Percentiles rank a stretch among this genome's conserved stretches.
Evolutionary conservation across 2,113 vertebrate genomes (phyloP).

Genomic region (Nyctibius bracteatus): DNA sequence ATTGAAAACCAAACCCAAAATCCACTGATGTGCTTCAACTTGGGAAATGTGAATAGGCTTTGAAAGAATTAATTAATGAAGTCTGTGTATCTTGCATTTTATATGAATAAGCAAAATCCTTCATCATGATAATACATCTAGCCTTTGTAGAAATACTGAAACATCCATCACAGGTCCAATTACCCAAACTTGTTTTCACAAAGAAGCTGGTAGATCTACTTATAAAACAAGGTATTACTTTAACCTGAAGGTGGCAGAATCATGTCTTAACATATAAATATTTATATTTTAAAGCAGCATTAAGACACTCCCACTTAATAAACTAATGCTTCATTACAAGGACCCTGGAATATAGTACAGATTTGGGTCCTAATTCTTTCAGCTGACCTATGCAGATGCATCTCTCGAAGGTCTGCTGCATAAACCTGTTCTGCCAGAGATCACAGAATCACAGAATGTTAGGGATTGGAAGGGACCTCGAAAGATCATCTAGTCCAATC

Average conservation of each 20-base stretch:
- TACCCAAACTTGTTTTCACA: background rate
- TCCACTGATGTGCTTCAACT: background rate
- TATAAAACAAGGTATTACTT: background rate
- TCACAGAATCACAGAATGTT: too few species aligned
- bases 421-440: background rate
- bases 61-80: background rate
- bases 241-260: background rate
- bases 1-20: background rate
- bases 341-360: background rate
- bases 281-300: background rate
- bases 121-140: background rate
- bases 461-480: too few species aligned
- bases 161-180: background rate
- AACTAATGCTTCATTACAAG: background rate
- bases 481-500: too few species aligned
- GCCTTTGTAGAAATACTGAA: slow-evolving; percentile 33
- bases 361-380: background rate
- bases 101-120: slow-evolving; percentile 14
- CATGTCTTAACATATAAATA: background rate
- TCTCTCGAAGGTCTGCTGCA: accelerated
- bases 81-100: slow-evolving; percentile 18
- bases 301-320: background rate
- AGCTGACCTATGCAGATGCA: background rate
- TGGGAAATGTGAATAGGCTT: background rate
- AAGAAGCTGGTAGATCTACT: background rate